Base-by-base conservation (phyloP, 2,888 invertebrate genomes). In the Branchipolynoe longqiensis region DNA sequence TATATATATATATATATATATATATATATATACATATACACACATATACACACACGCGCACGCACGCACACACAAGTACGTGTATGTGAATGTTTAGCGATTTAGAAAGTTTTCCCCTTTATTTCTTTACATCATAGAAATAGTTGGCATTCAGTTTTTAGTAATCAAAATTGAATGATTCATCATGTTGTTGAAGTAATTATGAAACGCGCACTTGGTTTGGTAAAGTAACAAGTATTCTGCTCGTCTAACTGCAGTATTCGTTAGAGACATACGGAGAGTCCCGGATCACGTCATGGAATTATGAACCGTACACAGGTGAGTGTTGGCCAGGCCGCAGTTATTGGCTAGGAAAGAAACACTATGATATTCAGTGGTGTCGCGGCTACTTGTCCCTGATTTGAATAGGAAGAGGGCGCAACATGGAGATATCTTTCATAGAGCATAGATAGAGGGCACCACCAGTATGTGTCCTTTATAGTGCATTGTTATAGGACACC, bases 191-290 rank as follows among this genome's bases (percentile, higher is more conserved):
- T 48, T 18, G 18, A n/a, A n/a, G n/a, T n/a, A 31, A 62, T 31
- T 62, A 62, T 62, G 4, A 31, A 4, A n/a, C 31, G 3, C 3
- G 28, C 3, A 14, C 25, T 59, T 6, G 18, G 18, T 48, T 48
- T 48, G 18, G 48, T 48, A 12, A 48, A 69, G 69, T 69, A 6
- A 36, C 48, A 48, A 48, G 18, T 18, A 48, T 48, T 12, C 18
- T 18, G 18, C 38, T 33, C 0, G 0, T 33, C 69, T 69, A 4
- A 36, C 38, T 89, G 0, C 91, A 95, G 95, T 95, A 95, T 89
- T 94, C 94, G 38, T 90, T 95, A 86, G 94, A 95, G 90, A 95
- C 95, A 12, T 95, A 94, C 90, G 94, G 94, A 4, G 95, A 95
- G 90, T 93, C 93, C 62, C 91, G 95, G 59, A 94, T 94, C 86